Base-by-base conservation (phyloP, 2,797 vertebrate genomes). In the Eulemur rubriventer region DNA sequence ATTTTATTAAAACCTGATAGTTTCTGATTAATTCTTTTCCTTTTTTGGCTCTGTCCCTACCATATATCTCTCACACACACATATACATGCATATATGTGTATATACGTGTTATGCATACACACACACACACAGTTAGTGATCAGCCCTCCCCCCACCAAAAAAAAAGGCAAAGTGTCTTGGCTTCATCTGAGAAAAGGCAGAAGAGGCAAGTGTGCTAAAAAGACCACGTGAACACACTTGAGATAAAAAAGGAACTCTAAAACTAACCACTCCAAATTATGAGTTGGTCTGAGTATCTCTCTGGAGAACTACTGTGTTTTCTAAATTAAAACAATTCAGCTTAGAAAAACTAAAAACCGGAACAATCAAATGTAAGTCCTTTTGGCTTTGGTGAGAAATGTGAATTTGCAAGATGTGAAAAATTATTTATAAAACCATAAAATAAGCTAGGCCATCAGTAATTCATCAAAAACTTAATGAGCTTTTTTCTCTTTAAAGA, bases 21-120 rank as follows among this genome's bases (percentile, higher is more conserved):
- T 76, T 98, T 98, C 91, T 97, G 86, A 97, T 98, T 95, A 88
- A 43, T 97, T 89, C 6, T 81, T 43, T 55, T 17, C 41, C 0
- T 35, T 20, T 13, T 4, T 2, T 11, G 6, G 12, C 12, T 16
- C 28, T 33, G 2, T n/a, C 30, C n/a, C 33, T 16, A 4, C 46
- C 28, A 41, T 14, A 30, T 18, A 28, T 22, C 28, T 22, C 28
- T 9, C 41, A 73, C 35, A 70, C 35, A 41, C 67, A 67, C 22
- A 72, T 4, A 72, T 7, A 30, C 24, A 41, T 14, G 92, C 89
- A 82, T 63, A 18, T 73, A 7, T 55, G 35, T 24, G 9, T 81
- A 7, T 10, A 20, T 38, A 18, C 38, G 26, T n/a, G 12, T 9
- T 30, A 30, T 50, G 11, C 7, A 28, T 6, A 50, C 43, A 43